Evolutionary conservation across 1,140 invertebrate genomes (phyloP).

Genomic region (Pseudobourletiella spinata): DNA sequence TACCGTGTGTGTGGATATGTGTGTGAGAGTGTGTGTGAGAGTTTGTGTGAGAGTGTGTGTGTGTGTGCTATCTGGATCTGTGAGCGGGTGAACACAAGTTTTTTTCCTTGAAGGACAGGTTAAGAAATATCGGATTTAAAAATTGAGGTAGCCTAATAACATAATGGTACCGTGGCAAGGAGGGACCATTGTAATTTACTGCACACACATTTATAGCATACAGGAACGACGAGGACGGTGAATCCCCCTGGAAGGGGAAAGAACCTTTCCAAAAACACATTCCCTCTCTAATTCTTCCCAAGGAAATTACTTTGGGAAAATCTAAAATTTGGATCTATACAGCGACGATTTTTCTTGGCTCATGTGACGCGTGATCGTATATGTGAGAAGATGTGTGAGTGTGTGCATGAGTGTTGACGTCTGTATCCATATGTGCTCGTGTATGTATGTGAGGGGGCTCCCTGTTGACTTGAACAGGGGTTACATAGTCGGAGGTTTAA

Average conservation of each 20-base stretch:
- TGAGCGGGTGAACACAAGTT: too few relatives aligned
- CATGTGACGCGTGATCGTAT: background rate
- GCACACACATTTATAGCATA: background rate
- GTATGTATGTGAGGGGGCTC: too few relatives aligned
- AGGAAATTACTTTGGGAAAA: slow-evolving; percentile 25
- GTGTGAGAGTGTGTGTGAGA: too few relatives aligned
- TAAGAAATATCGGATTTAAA: slow-evolving; percentile 12
- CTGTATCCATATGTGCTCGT: too few relatives aligned
- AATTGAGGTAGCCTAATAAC: slow-evolving; percentile 22
- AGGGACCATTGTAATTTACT: slow-evolving; percentile 14
- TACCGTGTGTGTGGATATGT: too few relatives aligned
- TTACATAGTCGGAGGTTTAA: too few relatives aligned
- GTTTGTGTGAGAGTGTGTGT: too few relatives aligned
- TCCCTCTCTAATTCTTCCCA: slow-evolving; percentile 5
- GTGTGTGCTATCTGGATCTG: too few relatives aligned
- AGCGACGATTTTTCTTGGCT: slow-evolving; percentile 5
- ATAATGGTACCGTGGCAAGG: slow-evolving; percentile 19
- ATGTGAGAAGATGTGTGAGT: background rate
- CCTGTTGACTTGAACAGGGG: background rate
- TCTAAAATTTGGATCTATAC: slow-evolving; percentile 20
- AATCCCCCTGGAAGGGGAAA: background rate
- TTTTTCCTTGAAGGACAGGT: slow-evolving; percentile 10
- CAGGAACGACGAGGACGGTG: too few relatives aligned
- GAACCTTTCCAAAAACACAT: background rate
- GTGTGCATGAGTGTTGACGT: background rate